Evolutionary conservation across 2,113 vertebrate species (phyloP).

Genomic region (Herpetotheres cachinnans): DNA sequence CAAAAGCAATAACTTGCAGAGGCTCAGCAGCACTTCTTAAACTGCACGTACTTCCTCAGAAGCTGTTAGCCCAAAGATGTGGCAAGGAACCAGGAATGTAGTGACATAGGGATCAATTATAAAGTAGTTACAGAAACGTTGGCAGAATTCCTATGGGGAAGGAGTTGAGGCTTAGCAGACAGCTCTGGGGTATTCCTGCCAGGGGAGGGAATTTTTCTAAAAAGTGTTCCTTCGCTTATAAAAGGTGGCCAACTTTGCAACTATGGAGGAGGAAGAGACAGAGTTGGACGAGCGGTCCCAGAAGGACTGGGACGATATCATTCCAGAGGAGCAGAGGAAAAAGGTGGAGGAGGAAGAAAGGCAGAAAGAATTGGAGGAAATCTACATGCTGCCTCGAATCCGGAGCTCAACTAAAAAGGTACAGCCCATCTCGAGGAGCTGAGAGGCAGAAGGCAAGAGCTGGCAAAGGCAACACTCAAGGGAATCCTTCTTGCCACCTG

Average conservation of each 20-base stretch:
- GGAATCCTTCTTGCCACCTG: not conserved
- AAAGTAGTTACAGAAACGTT: conserved; percentile 22
- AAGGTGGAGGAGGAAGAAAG: conserved; percentile 93
- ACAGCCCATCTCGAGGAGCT: not conserved
- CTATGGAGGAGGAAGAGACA: conserved; percentile 88
- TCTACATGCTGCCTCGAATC: conserved; percentile 95
- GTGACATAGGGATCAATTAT: conserved; percentile 27
- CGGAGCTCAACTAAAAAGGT: conserved; percentile 97
- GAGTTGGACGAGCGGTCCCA: conserved; percentile 82
- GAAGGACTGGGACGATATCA: conserved; percentile 94
- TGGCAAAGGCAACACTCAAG: not conserved
- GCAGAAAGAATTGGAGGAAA: conserved; percentile 95
- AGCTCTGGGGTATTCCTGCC: not conserved
- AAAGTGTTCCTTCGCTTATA: conserved; percentile 3
- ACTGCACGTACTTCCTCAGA: conserved; percentile 36
- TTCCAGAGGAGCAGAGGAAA: conserved; percentile 91
- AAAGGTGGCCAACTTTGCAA: conserved; percentile 97
- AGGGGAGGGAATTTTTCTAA: not conserved
- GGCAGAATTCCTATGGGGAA: conserved; percentile 16
- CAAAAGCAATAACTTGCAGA: not conserved
- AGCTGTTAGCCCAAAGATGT: not conserved
- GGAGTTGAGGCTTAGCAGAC: conserved; percentile 18
- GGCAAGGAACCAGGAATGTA: conserved; percentile 1
- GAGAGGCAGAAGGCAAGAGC: not conserved
- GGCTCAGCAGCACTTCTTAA: conserved; percentile 9